Base-by-base conservation (phyloP, 2,888 invertebrate species). In the Thera obeliscata region DNA sequence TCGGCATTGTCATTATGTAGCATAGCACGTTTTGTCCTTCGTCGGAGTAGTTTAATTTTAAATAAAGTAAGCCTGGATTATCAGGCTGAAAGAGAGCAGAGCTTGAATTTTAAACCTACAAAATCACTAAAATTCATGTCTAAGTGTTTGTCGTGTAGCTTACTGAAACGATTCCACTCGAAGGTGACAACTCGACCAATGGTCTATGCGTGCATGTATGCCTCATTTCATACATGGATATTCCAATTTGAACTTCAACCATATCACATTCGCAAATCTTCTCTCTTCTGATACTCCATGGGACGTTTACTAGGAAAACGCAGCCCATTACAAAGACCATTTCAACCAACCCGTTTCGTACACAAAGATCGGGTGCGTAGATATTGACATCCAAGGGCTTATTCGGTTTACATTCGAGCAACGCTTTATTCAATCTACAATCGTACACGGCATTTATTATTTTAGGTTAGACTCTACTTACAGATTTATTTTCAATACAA, bases 181-280 rank as follows among this genome's bases (percentile, higher is more conserved):
- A 67, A 2, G 91, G 91, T 43, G 78, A 72, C 60, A 93, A 49
- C 66, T 91, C 87, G 11, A 92, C 81, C 68, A 91, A 75, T 4
- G 76, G 49, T 70, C 94, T 85, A 70, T 94, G 94, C 1, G 74
- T 65, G 72, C 94, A 94, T 0, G 83, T 84, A 60, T 94, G 93
- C 59, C 82, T 86, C 91, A 87, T 89, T 68, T 86, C 88, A 66
- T 85, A 94, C 41, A 81, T 84, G 0, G 93, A 93, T 64, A 91
- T 90, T 5, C 92, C 93, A 6, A 80, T 74, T 80, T 88, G 78
- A 0, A 90, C 84, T 74, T 93, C 89, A 0, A 89, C 73, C 92
- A 93, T 91, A 56, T 85, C 84, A 69, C 93, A 93, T 38, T 90
- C 87, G 73, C 93, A 93, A 66, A 93, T 87, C 75, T 93, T 91